Evolutionary conservation across 2,888 invertebrate genomes (phyloP).

Genomic region (Hypercompe scribonia): DNA sequence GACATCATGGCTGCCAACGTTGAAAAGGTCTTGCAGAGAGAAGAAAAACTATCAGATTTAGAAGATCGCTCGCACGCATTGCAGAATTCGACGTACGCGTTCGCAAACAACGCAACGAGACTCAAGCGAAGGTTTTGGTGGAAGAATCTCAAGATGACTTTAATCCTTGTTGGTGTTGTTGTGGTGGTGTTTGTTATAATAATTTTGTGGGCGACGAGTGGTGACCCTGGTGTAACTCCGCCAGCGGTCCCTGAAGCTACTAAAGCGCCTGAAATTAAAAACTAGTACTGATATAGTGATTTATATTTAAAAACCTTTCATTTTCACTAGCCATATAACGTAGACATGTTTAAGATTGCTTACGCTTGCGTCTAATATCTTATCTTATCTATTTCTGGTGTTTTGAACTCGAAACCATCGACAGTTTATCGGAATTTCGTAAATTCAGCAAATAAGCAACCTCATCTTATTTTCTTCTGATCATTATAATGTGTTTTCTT

Average conservation of each 20-base stretch:
- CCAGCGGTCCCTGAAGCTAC: background rate
- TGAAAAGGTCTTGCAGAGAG: constrained; percentile 98
- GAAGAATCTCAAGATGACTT: constrained; percentile 99
- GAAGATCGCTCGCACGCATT: constrained; percentile 98
- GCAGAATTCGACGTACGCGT: constrained; percentile 95
- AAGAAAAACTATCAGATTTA: constrained; percentile 97
- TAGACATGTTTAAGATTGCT: too few species aligned
- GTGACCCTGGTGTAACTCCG: constrained; percentile 54
- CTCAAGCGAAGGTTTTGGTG: constrained; percentile 98
- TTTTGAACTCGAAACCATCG: background rate
- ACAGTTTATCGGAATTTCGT: too few species aligned
- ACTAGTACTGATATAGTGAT: too few species aligned
- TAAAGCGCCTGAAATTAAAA: background rate
- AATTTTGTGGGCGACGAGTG: constrained; percentile 88
- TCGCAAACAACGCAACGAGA: constrained; percentile 98
- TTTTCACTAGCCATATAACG: too few species aligned
- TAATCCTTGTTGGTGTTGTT: constrained; percentile 95
- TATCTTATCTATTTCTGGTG: background rate
- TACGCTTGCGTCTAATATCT: too few species aligned
- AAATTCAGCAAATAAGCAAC: too few species aligned
- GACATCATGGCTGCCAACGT: constrained; percentile 99
- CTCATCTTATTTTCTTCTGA: too few species aligned
- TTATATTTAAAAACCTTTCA: too few species aligned
- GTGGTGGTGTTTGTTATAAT: constrained; percentile 91
- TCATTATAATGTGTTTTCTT: too few species aligned